Conservation (phyloP, 2,797 vertebrate species). For the Pseudomugil tenellus region DNA sequence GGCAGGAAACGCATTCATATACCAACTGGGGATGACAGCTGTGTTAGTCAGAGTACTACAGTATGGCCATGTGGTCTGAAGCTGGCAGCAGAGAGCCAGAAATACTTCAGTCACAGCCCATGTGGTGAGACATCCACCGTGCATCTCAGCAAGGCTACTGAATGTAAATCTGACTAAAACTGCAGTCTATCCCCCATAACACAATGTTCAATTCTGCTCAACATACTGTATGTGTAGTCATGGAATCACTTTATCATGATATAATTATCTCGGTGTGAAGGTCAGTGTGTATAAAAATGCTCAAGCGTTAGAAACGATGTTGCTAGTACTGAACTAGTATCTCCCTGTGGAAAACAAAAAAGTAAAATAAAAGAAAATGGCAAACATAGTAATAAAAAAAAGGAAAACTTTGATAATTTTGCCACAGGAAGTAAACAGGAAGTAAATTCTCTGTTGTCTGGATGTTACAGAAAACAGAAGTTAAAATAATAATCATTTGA, state of each 20-base stretch:
- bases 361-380: background rate
- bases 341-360: too few species aligned
- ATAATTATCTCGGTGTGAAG: background rate
- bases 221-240: background rate
- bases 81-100: conserved; percentile 50
- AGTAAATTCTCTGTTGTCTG: background rate
- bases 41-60: conserved; percentile 50
- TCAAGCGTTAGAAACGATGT: too few species aligned
- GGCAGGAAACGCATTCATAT: conserved; percentile 50
- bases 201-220: background rate
- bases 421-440: background rate
- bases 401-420: background rate
- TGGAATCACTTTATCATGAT: background rate
- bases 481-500: background rate
- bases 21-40: conserved; percentile 62
- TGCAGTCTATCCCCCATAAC: background rate
- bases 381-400: background rate
- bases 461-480: background rate
- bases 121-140: conserved; percentile 33
- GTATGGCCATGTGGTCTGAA: conserved; percentile 47
- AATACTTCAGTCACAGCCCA: conserved; percentile 51
- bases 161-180: conserved; percentile 10
- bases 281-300: background rate
- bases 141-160: conserved; percentile 3
- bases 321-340: too few species aligned